Base-by-base conservation (phyloP, 2,888 invertebrate genomes). In the Drosophila merina region DNA sequence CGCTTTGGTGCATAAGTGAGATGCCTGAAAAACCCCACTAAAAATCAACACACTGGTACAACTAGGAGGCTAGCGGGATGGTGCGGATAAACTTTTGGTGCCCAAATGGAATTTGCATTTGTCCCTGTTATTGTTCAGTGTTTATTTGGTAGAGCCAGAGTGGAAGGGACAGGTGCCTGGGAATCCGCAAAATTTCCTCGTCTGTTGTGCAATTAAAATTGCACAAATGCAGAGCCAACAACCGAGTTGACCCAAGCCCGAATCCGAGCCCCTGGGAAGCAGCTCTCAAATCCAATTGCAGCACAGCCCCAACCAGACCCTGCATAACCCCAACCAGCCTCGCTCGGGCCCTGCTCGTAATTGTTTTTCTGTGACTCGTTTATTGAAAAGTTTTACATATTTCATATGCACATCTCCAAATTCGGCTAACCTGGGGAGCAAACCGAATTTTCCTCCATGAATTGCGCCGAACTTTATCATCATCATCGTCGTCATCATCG, bases 281-380 rank as follows among this genome's bases (percentile, higher is more conserved):
- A 42, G 45, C 51, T 52, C 68, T 36, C 40, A 66, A 66, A 66
- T 66, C 64, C 69, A 66, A 66, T 66, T 54, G 72, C 38, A 30
- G 40, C 57, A 44, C 36, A n/a, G 12, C 36, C 36, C 12, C 36
- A 36, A n/a, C 36, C 36, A n/a, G 6, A 36, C 36, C 12, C n/a
- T 4, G 33, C 33, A 8, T 8, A 7, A 30, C 8, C 3, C 33
- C 70, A 31, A 26, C 8, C 28, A 28, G 44, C 48, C 47, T 49
- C 54, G 36, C 62, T 36, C n/a, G n/a, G 12, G 12, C 72, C 26
- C 54, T 38, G 38, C 20, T 44, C 49, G 58, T 62, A 67, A 86
- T 84, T 83, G 77, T 84, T 86, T 84, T 81, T 68, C 68, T 74
- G 76, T 67, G 67, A 76, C 75, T 82, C 83, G 88, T 77, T 86